phyloP scores from a whole-genome alignment of 92 coral and sea anemone species.

The Heliopora coerulea region DNA sequence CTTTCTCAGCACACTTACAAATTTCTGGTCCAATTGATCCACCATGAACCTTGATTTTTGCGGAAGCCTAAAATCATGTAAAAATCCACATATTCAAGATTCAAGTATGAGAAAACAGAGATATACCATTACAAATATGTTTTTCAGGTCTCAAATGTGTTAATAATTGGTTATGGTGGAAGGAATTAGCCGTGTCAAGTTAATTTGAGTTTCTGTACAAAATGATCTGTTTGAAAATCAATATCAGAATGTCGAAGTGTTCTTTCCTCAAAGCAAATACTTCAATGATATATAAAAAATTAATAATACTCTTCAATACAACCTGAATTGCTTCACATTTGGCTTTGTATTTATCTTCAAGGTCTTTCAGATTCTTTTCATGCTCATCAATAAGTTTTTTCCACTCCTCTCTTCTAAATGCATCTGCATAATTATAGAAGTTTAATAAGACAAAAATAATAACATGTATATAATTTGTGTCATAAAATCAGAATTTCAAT shows the following conservation, averaged over 20 bases:
- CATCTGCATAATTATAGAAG: slow-evolving; percentile 27
- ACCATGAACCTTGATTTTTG: slow-evolving; percentile 45
- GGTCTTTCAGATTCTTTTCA: slow-evolving; percentile 46
- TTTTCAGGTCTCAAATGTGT: too few relatives aligned
- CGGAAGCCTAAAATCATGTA: slow-evolving; percentile 9
- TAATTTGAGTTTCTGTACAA: too few relatives aligned
- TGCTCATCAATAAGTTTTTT: slow-evolving; percentile 51
- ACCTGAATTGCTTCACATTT: slow-evolving; percentile 50
- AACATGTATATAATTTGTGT: too few relatives aligned
- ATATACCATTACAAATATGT: too few relatives aligned
- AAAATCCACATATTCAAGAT: too few relatives aligned
- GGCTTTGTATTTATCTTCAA: slow-evolving; percentile 50
- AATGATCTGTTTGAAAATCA: too few relatives aligned
- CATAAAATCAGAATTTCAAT: too few relatives aligned
- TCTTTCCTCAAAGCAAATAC: background rate
- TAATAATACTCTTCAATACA: too few relatives aligned
- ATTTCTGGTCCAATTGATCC: slow-evolving; percentile 36
- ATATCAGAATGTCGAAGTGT: too few relatives aligned
- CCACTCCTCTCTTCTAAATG: slow-evolving; percentile 55
- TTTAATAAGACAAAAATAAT: background rate
- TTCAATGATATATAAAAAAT: background rate
- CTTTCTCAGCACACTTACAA: slow-evolving; percentile 35
- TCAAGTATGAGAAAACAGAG: background rate
- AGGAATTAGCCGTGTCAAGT: too few relatives aligned
- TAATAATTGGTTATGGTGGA: too few relatives aligned